These are phyloP conservation scores for Lampris incognitus DNA, from an alignment of 2,113 vertebrate genomes.

Conservation along the genomic window DNA sequence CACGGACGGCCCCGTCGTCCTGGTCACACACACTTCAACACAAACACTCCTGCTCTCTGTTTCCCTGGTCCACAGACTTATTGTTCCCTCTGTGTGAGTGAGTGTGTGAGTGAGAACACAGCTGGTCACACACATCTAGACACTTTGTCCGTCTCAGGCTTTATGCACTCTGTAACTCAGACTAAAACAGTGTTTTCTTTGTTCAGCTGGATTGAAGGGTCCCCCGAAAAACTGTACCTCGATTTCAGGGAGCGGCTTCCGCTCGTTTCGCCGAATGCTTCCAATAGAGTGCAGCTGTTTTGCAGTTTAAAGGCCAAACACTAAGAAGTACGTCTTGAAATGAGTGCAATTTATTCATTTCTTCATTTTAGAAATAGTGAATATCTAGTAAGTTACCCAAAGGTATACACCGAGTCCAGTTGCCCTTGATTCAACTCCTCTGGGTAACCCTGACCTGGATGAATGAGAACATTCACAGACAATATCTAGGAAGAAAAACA, in stretches of 20 bases:
- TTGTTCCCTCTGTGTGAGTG: slow-evolving; percentile 60
- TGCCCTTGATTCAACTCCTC: too few species aligned
- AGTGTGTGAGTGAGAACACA: slow-evolving; percentile 44
- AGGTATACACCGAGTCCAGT: too few species aligned
- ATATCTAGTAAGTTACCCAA: too few species aligned
- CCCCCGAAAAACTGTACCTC: not conserved
- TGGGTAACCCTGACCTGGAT: too few species aligned
- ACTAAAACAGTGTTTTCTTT: not conserved
- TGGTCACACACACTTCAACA: slow-evolving; percentile 44
- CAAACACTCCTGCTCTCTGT: slow-evolving; percentile 50
- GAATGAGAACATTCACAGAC: too few species aligned
- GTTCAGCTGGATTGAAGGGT: not conserved
- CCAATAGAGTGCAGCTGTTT: not conserved
- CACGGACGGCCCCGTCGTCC: slow-evolving; percentile 43
- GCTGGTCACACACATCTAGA: slow-evolving; percentile 57
- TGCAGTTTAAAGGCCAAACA: not conserved
- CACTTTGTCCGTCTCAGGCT: not conserved
- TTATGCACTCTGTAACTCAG: slow-evolving; percentile 3
- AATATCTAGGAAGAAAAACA: too few species aligned
- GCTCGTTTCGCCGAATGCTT: too few species aligned
- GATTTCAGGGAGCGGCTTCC: too few species aligned
- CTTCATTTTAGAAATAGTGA: too few species aligned
- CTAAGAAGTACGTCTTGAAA: too few species aligned
- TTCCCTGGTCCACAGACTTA: slow-evolving; percentile 55
- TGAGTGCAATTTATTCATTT: too few species aligned